A percentile compares a stretch with the other conserved stretches of the same genome.
phyloP scores from a whole-genome alignment of 2,113 vertebrate species.

The Montifringilla adamsi region DNA sequence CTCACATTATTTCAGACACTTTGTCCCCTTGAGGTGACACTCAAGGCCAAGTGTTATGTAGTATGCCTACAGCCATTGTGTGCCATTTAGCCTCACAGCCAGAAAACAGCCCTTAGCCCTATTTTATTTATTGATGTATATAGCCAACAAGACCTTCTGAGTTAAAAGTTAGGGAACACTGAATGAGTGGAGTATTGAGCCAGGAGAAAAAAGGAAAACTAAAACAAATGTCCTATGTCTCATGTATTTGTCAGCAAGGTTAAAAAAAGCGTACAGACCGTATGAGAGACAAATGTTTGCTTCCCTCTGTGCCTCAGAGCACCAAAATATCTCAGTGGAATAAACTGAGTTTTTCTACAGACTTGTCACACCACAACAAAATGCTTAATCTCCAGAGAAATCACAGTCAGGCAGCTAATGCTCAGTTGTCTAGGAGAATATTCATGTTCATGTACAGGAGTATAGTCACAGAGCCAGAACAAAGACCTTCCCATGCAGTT shows the following conservation, averaged over 20 bases:
- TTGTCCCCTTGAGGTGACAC: neutral
- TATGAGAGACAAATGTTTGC: slow-evolving; percentile 13
- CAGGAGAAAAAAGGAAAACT: neutral
- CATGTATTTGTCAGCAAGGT: slow-evolving; percentile 2
- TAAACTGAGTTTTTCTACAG: slow-evolving; percentile 22
- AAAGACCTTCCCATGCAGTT: neutral
- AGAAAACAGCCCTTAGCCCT: neutral
- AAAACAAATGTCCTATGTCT: slow-evolving; percentile 2
- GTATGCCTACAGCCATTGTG: neutral
- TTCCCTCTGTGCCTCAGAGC: neutral
- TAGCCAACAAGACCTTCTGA: neutral
- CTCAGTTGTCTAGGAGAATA: neutral
- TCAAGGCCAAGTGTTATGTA: neutral
- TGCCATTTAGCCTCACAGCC: neutral
- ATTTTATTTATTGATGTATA: slow-evolving; percentile 3
- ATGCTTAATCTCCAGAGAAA: slow-evolving; percentile 15
- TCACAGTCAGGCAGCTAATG: neutral
- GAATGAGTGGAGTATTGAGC: neutral
- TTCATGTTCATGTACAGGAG: neutral
- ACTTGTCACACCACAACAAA: slow-evolving; percentile 9
- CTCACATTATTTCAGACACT: neutral
- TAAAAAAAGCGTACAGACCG: neutral
- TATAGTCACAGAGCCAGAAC: neutral
- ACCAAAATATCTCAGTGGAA: slow-evolving; percentile 2
- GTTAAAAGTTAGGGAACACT: neutral